Conservation (phyloP, 2,797 vertebrate genomes). For the Enteromius paludinosus region DNA sequence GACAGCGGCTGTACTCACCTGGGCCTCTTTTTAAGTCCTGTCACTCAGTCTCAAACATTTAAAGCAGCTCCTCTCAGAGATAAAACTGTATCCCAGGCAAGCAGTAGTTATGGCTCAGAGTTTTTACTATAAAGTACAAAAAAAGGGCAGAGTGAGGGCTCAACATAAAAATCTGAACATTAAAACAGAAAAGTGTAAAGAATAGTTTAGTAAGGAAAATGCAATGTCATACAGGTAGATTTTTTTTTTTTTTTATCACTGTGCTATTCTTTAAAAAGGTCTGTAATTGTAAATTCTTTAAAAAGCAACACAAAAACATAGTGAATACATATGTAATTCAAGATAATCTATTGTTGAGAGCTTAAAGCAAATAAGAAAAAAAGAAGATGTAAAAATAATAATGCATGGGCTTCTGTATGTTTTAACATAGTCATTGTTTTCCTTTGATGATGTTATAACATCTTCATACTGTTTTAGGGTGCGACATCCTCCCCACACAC, state of each 20-base stretch:
- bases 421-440: background rate
- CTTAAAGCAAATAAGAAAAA: background rate
- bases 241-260: constrained; percentile 20
- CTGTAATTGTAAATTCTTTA: background rate
- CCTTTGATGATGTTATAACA: background rate
- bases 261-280: background rate
- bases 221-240: constrained; percentile 24
- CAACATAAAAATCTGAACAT: background rate
- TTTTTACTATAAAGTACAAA: background rate
- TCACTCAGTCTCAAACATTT: constrained; percentile 61
- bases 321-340: background rate
- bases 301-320: background rate
- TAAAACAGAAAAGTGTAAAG: background rate
- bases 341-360: background rate
- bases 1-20: constrained; percentile 68
- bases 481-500: background rate
- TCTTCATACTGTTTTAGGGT: background rate
- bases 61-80: constrained; percentile 14
- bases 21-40: constrained; percentile 66
- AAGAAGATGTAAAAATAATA: background rate
- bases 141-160: background rate
- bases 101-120: background rate
- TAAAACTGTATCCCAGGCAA: constrained; percentile 11
- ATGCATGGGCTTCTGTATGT: background rate
- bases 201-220: constrained; percentile 28